phyloP scores from a whole-genome alignment of 2,888 invertebrate genomes.

The Hofmannophila pseudospretella region DNA sequence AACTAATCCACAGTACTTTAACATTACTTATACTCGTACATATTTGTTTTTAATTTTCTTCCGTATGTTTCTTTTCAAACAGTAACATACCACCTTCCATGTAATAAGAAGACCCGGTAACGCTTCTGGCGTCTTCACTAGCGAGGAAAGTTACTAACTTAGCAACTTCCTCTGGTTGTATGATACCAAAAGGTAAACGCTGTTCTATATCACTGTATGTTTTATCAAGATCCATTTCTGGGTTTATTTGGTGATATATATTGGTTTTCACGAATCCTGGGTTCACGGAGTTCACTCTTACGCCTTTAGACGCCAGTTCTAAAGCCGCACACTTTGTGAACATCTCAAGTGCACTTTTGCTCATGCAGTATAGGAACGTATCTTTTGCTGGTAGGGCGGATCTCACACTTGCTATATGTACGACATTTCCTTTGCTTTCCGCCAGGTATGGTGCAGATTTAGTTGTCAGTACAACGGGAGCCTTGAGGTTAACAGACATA shows the following conservation, averaged over 20 bases:
- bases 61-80: not conserved
- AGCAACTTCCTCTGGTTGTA: conserved; percentile 5
- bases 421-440: not conserved
- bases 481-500: conserved; percentile 14
- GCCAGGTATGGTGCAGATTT: conserved; percentile 18
- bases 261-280: conserved; percentile 80
- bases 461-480: not conserved
- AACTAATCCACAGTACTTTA: no score
- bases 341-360: not conserved
- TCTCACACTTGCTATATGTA: not conserved
- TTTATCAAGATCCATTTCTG: not conserved
- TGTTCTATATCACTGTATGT: not conserved
- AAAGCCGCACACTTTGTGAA: conserved; percentile 83
- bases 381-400: not conserved
- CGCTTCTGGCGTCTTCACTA: not conserved
- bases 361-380: not conserved
- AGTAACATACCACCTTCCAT: conserved; percentile 1
- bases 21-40: no score
- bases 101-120: conserved; percentile 6
- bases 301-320: conserved; percentile 70
- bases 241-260: not conserved
- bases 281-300: conserved; percentile 82
- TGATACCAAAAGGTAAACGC: not conserved
- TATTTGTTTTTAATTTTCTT: not conserved
- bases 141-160: conserved; percentile 6